Evolutionary conservation across 1,140 invertebrate genomes (phyloP), one percentile per base, ranked within the genome.

Genomic region (Aphelinus certus): DNA sequence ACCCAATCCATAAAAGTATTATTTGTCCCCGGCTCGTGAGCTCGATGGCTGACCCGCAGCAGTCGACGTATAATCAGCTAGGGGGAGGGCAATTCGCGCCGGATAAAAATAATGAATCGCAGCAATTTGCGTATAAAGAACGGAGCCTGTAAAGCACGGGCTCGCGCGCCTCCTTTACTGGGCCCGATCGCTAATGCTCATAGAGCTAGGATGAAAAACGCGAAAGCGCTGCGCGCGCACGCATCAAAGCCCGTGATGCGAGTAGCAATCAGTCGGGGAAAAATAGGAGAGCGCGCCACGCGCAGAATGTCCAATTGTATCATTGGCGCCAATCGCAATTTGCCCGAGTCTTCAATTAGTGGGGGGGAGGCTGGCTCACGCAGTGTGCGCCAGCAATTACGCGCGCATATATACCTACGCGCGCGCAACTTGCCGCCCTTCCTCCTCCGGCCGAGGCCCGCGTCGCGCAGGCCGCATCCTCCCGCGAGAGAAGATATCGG

Each of bases 281-380:
- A 65, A 65, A 65, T 26, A 26, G 26, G 26, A 46, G 63, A 53
- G 47, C 58, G 3, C 10, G 9, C 2, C 46, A 48, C 9, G 10
- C 66, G 53, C 47, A 46, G 7, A 66, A 67, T n/a, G 64, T 67
- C 56, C 47, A 67, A 73, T 73, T 73, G 48, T 70, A 70, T 76
- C 64, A 55, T 43, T 64, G 63, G 74, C 74, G 64, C 61, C 74
- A 76, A 76, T 76, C 65, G 68, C 63, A 67, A 76, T 70, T 71
- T 71, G 51, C 69, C 57, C 48, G 62, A 75, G 45, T 66, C 68
- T 71, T 75, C 74, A 75, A 75, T 75, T 75, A 75, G 49, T 26
- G 26, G 26, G 26, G 26, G 26, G 26, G 26, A 26, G 26, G 26
- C 26, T 63, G 65, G 65, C 71, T 26, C n/a, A 53, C 64, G 65